Base-by-base conservation (phyloP, 2,113 vertebrate species). In the Hiodon tergisus region DNA sequence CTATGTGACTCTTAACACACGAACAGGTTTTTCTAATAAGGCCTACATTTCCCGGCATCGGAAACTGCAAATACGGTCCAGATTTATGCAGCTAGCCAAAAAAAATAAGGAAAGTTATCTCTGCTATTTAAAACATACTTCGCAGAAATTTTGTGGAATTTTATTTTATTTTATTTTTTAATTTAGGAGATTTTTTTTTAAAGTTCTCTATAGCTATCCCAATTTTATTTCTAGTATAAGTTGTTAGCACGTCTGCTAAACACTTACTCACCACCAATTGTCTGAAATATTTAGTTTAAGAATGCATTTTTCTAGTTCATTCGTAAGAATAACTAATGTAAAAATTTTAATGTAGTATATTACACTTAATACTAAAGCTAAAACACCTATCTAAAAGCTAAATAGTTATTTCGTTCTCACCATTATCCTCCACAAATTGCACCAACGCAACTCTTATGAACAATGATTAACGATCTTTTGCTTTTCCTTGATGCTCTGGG, bases 351-450 rank as follows among this genome's bases (percentile, higher is more conserved):
- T 65, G 16, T 66, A 46, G 4, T 53, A 73, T 60, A 73, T 8
- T 31, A 31, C 59, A 52, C 6, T 55, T 13, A 65, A 16, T 57
- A 16, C 11, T 10, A 1, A 63, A 54, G 53, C 60, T n/a, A 4
- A 77, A 3, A 3, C 47, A 6, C 31, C 48, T 7, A 66, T 66
- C 2, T 62, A 52, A 52, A 61, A 72, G 11, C 52, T 14, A 17
- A 51, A 7, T 8, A 54, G 67, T 79, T 72, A 31, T 76, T 81
- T 85, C 67, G 82, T 14, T 82, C 82, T 86, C 67, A 92, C 91
- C 91, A 92, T 92, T 31, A 85, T 74, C 17, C 74, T 85, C 69
- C 77, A 50, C 48, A 31, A 31, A 31, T 2, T 11, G 7, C 69
- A 76, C 59, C 72, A 48, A 73, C 71, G 31, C 11, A n/a, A 14